These are phyloP conservation scores for Leptopterna dolabrata DNA, from an alignment of 2,888 invertebrate species.

Conservation along the genomic window DNA sequence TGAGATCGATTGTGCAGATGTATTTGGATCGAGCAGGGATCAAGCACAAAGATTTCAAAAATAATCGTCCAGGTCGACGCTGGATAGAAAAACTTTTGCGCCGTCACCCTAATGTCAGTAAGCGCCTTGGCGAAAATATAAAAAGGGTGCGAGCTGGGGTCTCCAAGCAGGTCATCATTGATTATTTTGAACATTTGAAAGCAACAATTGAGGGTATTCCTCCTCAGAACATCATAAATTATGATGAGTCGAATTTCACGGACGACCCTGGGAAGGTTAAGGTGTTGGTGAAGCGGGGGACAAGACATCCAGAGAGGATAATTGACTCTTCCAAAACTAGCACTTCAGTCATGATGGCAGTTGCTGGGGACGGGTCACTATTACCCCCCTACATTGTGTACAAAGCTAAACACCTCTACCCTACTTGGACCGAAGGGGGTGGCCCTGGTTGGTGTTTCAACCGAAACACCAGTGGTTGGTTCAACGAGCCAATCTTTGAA, in stretches of 20 bases:
- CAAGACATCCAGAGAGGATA: no score
- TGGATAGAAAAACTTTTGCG: constrained; percentile 58
- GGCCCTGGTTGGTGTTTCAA: constrained; percentile 62
- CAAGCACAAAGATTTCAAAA: constrained; percentile 54
- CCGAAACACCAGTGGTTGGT: constrained; percentile 54
- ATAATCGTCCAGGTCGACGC: constrained; percentile 59
- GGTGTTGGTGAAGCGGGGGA: no score
- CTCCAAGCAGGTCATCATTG: neutral
- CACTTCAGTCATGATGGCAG: no score
- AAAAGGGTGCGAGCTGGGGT: neutral
- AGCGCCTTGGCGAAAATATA: constrained; percentile 1
- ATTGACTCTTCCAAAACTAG: no score
- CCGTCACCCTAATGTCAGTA: constrained; percentile 57
- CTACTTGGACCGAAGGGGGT: constrained; percentile 64
- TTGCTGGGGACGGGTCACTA: no score
- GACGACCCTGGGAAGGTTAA: no score
- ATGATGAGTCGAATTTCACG: no score
- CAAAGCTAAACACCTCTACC: constrained; percentile 63
- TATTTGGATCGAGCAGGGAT: neutral
- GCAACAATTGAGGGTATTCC: no score
- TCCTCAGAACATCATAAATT: no score
- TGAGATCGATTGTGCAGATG: neutral
- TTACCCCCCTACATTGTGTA: constrained; percentile 66
- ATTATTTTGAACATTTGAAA: no score
- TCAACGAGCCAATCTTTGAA: constrained; percentile 49